These are phyloP conservation scores for Diplodus sargus DNA, from an alignment of 2,797 vertebrate species.

Conservation along the genomic window DNA sequence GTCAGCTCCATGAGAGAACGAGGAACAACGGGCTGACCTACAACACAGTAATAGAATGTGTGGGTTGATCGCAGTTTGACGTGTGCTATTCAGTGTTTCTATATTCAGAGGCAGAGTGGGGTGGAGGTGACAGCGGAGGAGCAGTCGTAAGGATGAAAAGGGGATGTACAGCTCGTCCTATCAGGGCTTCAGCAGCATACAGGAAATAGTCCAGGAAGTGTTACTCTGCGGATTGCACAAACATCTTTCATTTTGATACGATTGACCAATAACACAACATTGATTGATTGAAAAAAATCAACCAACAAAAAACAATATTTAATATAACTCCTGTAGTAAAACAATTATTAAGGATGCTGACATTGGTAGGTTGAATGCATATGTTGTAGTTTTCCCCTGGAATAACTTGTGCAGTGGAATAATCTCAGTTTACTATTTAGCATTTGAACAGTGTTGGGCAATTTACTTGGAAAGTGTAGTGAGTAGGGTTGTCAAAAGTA, in stretches of 20 bases:
- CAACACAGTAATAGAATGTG: not conserved
- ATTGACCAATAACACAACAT: not conserved
- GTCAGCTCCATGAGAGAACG: not conserved
- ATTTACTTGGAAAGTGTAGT: no score
- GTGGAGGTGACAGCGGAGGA: not conserved
- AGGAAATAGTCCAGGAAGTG: not conserved
- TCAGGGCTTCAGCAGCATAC: conserved; percentile 6
- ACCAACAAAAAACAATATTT: no score
- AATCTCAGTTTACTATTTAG: no score
- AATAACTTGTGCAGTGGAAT: no score
- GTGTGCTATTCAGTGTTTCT: conserved; percentile 11
- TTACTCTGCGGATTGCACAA: not conserved
- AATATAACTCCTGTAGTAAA: no score
- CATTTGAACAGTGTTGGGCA: no score
- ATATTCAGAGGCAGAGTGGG: conserved; percentile 5
- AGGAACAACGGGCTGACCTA: conserved; percentile 20
- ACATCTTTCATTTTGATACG: no score
- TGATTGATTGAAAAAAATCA: not conserved
- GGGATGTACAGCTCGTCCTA: not conserved
- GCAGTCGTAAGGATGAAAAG: not conserved
- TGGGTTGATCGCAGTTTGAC: not conserved
- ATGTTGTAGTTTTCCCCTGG: no score
- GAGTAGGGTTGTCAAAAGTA: no score
- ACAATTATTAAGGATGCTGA: no score
- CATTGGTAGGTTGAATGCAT: no score